These are phyloP conservation scores for Eudasyphora cyanicolor DNA, from an alignment of 2,888 invertebrate genomes.

Conservation along the genomic window DNA sequence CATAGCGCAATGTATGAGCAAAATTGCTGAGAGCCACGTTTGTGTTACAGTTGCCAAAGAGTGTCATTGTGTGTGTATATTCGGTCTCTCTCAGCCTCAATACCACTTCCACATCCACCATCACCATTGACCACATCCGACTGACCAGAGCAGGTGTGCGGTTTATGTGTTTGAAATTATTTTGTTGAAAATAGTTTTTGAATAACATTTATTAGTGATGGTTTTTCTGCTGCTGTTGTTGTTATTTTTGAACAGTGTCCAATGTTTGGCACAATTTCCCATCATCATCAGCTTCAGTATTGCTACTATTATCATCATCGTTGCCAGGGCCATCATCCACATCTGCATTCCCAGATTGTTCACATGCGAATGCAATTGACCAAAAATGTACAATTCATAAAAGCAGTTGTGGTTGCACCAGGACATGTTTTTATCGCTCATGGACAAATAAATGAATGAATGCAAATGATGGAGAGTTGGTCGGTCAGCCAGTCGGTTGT, in stretches of 20 bases:
- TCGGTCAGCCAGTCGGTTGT: neutral
- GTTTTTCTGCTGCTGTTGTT: slow-evolving; percentile 23
- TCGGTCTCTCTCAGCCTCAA: neutral
- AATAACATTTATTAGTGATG: neutral
- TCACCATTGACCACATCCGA: neutral
- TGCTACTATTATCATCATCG: slow-evolving; percentile 6
- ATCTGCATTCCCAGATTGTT: neutral
- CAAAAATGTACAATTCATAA: slow-evolving; percentile 56
- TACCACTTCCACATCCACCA: neutral
- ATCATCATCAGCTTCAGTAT: slow-evolving; percentile 19
- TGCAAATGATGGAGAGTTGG: neutral
- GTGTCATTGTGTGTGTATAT: slow-evolving; percentile 13
- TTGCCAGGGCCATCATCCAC: neutral
- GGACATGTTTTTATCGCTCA: slow-evolving; percentile 46
- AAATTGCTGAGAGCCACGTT: neutral
- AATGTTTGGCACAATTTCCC: slow-evolving; percentile 41
- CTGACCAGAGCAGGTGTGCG: slow-evolving; percentile 47
- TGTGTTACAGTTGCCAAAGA: neutral
- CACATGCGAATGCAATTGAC: slow-evolving; percentile 60
- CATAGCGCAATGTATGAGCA: neutral
- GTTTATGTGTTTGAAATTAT: slow-evolving; percentile 48
- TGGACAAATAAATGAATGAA: neutral
- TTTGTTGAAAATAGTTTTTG: slow-evolving; percentile 42
- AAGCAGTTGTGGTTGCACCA: slow-evolving; percentile 53
- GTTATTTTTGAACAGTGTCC: no score